Evolutionary conservation across 2,888 invertebrate species (phyloP), one percentile per base, ranked within the genome.

Genomic region (Gastrophysa polygoni): DNA sequence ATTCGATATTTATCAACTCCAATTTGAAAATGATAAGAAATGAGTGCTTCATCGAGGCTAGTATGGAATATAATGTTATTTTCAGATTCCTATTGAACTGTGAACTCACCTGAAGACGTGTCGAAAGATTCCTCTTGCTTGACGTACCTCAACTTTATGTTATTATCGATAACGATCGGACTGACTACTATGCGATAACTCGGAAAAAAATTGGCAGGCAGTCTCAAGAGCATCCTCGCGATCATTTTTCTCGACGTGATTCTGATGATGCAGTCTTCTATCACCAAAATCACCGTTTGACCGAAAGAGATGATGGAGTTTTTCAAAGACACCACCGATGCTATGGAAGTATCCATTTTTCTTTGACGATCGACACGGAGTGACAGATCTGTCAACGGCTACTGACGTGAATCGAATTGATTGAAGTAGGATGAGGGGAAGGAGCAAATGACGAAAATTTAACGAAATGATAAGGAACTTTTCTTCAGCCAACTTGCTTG

Each of bases 151-250:
- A 56, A 7, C 46, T 50, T 68, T 65, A 43, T 66, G 62, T 66
- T 68, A 29, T 51, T 57, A 21, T 63, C 65, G 8, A 69, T 64
- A 24, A 69, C 56, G 1, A 60, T 21, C 7, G 62, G 43, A 55
- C 51, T 69, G n/a, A 69, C 57, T 7, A 65, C 43, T 2, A 71
- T 34, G 3, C 73, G 64, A 32, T 71, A 71, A 1, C 43, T 49
- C 0, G 71, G 71, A 46, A 73, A 73, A 17, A 71, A 63, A 6
- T 48, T 47, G 3, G 52, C 43, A 0, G 73, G 73, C 7, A 73
- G 48, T 20, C 67, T 68, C 8, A 71, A 20, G 32, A 73, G 46
- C 18, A 69, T 38, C 38, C 71, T 71, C 0, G 69, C 64, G n/a
- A 73, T 58, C 1, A 43, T 32, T 57, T 47, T 61, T 55, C 72